Conservation (phyloP, 1,140 invertebrate species). For the Ostrea denselamellosa region DNA sequence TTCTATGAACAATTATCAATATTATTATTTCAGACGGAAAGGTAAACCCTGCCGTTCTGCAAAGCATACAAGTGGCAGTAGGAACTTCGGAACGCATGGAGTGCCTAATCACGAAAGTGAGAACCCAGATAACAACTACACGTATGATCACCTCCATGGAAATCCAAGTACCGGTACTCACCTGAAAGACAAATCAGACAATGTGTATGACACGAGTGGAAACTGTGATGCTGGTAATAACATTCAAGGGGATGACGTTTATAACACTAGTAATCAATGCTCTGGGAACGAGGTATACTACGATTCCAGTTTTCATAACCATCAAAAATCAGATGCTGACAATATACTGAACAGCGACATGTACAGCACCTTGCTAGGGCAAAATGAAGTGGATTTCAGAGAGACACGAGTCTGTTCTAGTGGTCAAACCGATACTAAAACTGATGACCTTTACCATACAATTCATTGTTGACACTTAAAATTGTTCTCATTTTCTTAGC, state of each 20-base stretch:
- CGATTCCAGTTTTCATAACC: neutral
- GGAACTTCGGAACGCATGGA: neutral
- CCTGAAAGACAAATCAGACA: neutral
- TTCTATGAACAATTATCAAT: neutral
- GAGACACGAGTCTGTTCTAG: neutral
- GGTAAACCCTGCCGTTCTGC: neutral
- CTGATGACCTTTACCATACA: neutral
- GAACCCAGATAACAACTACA: neutral
- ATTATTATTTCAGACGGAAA: neutral
- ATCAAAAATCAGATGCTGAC: neutral
- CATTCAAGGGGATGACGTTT: neutral
- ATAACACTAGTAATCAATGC: neutral
- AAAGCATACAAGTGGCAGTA: neutral
- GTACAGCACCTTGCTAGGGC: neutral
- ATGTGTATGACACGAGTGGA: neutral
- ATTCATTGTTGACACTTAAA: neutral
- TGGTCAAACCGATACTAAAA: neutral
- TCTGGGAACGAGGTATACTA: neutral
- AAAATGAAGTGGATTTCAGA: neutral
- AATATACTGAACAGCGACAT: neutral
- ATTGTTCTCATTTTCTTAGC: no score
- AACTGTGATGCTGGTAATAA: neutral
- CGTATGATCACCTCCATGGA: neutral
- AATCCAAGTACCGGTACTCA: neutral
- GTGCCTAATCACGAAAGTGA: neutral